Percentiles rank a stretch among this genome's conserved stretches.
These are phyloP conservation scores for Tipula unca DNA, from an alignment of 2,888 invertebrate species.

Conservation along the genomic window DNA sequence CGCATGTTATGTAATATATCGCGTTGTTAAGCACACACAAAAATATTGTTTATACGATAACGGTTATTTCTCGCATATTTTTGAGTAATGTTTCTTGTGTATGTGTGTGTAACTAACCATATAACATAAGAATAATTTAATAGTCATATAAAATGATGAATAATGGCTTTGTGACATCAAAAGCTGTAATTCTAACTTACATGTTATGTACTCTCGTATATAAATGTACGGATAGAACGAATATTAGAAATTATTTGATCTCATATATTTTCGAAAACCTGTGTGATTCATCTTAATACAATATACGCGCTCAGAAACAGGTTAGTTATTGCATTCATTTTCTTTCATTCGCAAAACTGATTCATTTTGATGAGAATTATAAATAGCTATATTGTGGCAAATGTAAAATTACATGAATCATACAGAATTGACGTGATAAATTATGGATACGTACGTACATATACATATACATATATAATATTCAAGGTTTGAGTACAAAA, in stretches of 20 bases:
- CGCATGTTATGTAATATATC: background rate
- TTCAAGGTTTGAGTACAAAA: too few relatives aligned
- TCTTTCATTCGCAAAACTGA: background rate
- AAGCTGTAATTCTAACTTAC: background rate
- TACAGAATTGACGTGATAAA: background rate
- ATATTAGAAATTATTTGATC: background rate
- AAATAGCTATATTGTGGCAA: background rate
- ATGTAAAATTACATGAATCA: background rate
- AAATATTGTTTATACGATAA: background rate
- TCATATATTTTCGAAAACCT: background rate
- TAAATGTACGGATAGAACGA: background rate
- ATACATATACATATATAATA: too few relatives aligned
- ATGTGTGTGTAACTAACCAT: background rate
- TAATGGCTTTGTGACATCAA: background rate
- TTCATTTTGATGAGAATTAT: background rate
- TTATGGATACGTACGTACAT: background rate
- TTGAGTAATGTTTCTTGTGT: background rate
- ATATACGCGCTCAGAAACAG: background rate
- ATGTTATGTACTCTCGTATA: background rate
- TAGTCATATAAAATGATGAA: background rate
- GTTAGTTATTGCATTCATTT: background rate
- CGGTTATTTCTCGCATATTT: background rate
- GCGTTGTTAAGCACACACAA: background rate
- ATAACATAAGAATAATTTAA: background rate
- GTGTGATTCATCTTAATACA: background rate